Percentiles rank a stretch among this genome's conserved stretches.
These are phyloP conservation scores for Papilio polyxenes DNA, from an alignment of 1,140 invertebrate genomes.

Conservation along the genomic window DNA sequence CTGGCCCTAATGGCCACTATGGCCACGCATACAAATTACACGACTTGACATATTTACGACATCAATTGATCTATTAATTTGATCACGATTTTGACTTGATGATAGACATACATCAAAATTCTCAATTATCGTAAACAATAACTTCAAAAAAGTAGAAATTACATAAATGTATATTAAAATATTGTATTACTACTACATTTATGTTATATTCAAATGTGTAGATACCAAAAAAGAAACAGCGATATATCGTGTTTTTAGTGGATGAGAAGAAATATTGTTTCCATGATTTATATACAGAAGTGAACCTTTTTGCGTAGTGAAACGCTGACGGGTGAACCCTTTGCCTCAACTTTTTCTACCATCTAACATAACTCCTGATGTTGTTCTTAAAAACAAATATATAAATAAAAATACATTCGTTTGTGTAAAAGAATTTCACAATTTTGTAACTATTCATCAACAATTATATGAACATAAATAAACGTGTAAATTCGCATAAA, in stretches of 20 bases:
- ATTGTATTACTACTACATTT: not conserved
- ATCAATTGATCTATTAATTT: not conserved
- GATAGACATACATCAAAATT: not conserved
- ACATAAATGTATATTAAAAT: not conserved
- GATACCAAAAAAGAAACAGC: not conserved
- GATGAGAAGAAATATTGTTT: conserved; percentile 9
- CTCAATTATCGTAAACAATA: not conserved
- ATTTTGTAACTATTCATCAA: not conserved
- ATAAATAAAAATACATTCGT: conserved; percentile 23
- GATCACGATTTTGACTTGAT: not conserved
- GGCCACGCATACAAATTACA: conserved; percentile 16
- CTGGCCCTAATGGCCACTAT: not conserved
- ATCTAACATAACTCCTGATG: not conserved
- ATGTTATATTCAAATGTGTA: conserved; percentile 4
- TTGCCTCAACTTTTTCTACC: not conserved
- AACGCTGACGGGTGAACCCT: conserved; percentile 19
- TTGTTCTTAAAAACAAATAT: conserved; percentile 18
- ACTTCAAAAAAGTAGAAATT: not conserved
- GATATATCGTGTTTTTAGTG: conserved; percentile 17
- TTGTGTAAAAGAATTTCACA: not conserved
- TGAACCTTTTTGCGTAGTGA: conserved; percentile 19
- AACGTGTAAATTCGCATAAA: not conserved
- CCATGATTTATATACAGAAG: conserved; percentile 12
- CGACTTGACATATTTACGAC: conserved; percentile 11
- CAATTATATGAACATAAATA: too few relatives aligned